phyloP scores from a whole-genome alignment of 2,888 invertebrate genomes.

The Ephialtes manifestator region DNA sequence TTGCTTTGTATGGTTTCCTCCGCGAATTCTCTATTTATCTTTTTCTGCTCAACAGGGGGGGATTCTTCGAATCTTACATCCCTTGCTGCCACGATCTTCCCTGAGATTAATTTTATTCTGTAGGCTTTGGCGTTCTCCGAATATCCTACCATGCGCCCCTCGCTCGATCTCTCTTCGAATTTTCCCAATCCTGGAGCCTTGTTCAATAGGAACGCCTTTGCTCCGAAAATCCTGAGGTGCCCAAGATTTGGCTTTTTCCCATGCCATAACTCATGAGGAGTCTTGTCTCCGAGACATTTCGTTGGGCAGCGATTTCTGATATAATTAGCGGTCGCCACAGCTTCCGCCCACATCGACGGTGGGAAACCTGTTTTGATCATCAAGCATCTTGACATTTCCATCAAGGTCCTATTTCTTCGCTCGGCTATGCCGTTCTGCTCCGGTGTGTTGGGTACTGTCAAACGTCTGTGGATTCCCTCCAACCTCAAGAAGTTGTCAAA shows the following conservation, averaged over 20 bases:
- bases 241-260: constrained; percentile 42
- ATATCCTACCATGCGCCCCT: constrained; percentile 10
- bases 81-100: constrained; percentile 7
- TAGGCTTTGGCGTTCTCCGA: constrained; percentile 31
- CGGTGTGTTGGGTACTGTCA: constrained; percentile 75
- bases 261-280: constrained; percentile 69
- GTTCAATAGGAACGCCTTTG: constrained; percentile 32
- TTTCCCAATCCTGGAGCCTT: constrained; percentile 39
- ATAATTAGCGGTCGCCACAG: constrained; percentile 47
- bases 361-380: constrained; percentile 48
- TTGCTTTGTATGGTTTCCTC: too few species aligned
- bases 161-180: constrained; percentile 21
- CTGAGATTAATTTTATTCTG: constrained; percentile 10
- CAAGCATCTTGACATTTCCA: constrained; percentile 66
- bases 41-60: too few species aligned
- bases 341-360: constrained; percentile 57
- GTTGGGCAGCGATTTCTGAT: constrained; percentile 70
- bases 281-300: constrained; percentile 55
- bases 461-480: constrained; percentile 74
- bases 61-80: constrained; percentile 18
- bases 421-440: constrained; percentile 80
- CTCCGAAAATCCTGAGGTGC: constrained; percentile 40
- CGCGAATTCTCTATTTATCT: too few species aligned
- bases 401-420: constrained; percentile 70
- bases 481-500: constrained; percentile 71